Conservation (phyloP, 2,797 vertebrate species). For the Babyrousa celebensis region DNA sequence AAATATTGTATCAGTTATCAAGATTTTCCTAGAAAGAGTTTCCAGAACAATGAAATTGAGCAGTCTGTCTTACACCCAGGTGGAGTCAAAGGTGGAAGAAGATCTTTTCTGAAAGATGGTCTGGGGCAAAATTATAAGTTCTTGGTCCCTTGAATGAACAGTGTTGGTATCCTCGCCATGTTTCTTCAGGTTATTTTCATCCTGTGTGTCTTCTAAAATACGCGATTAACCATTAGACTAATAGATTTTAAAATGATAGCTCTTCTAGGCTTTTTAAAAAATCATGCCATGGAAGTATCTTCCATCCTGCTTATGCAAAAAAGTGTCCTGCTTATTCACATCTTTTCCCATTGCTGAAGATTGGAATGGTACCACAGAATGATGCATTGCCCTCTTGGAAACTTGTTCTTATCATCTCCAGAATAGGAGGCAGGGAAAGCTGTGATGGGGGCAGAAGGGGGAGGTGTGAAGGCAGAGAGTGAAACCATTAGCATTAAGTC, state of each 20-base stretch:
- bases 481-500: background rate
- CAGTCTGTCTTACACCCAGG: background rate
- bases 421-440: background rate
- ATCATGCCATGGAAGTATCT: background rate
- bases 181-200: background rate
- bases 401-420: background rate
- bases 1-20: conserved; percentile 54
- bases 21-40: conserved; percentile 78
- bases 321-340: background rate
- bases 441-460: background rate
- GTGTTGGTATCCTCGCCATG: background rate
- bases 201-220: conserved; percentile 19
- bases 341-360: background rate
- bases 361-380: background rate
- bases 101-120: background rate
- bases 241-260: background rate
- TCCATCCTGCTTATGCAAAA: background rate
- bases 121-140: background rate
- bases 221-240: background rate
- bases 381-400: background rate
- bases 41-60: background rate
- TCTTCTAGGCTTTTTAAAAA: background rate
- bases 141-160: background rate
- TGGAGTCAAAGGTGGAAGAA: background rate
- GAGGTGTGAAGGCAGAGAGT: too few species aligned